Conservation (phyloP, 2,113 vertebrate genomes). For the Dasypus novemcinctus region DNA sequence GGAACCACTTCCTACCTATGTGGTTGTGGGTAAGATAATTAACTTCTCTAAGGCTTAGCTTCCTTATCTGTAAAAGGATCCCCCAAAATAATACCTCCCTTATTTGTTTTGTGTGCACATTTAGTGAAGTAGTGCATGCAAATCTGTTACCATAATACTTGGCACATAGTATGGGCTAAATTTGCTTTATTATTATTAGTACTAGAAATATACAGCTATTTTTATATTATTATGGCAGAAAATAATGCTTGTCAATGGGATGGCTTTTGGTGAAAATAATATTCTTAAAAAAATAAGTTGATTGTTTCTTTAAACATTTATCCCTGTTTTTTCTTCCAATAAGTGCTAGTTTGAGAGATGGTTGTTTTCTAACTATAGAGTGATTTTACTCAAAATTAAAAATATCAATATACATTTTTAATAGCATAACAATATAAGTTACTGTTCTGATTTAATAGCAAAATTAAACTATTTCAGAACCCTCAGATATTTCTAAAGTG, state of each 20-base stretch:
- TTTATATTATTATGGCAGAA: not conserved
- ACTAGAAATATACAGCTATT: not conserved
- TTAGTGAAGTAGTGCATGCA: not conserved
- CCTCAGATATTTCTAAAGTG: not conserved
- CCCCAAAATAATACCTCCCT: not conserved
- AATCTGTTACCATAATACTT: not conserved
- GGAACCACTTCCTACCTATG: not conserved
- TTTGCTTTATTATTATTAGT: not conserved
- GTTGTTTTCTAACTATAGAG: not conserved
- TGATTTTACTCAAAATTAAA: not conserved
- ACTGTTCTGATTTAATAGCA: not conserved
- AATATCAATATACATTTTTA: no score
- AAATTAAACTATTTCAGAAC: not conserved
- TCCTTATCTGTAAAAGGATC: not conserved
- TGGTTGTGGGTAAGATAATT: not conserved
- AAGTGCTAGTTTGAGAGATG: not conserved
- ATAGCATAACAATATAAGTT: not conserved
- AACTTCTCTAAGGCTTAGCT: not conserved
- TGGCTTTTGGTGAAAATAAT: not conserved
- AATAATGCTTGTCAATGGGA: not conserved
- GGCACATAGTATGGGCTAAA: not conserved
- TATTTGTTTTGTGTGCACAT: not conserved
- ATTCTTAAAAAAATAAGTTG: not conserved
- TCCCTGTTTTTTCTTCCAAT: not conserved
- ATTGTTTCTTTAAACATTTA: not conserved